Evolutionary conservation across 2,888 invertebrate genomes (phyloP).

Genomic region (Steinernema scapterisci): DNA sequence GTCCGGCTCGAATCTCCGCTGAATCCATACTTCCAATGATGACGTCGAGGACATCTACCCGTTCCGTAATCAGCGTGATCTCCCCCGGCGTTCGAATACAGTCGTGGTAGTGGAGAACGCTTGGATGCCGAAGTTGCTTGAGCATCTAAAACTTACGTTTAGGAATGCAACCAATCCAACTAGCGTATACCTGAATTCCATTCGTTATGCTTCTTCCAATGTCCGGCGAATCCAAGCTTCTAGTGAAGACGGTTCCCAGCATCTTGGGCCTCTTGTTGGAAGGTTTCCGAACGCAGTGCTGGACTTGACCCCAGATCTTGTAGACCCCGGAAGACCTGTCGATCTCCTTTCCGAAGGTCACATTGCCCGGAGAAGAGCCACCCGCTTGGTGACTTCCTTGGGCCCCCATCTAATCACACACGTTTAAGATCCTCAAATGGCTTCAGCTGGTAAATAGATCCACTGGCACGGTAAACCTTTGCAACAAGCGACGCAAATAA

Average conservation of each 20-base stretch:
- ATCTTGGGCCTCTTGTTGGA: neutral
- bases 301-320: slow-evolving; percentile 16
- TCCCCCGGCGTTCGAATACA: neutral
- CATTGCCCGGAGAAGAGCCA: slow-evolving; percentile 17
- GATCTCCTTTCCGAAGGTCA: neutral
- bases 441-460: too few relatives aligned
- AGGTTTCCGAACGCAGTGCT: neutral
- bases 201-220: neutral
- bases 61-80: neutral
- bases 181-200: neutral
- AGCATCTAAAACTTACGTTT: neutral
- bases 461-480: too few relatives aligned
- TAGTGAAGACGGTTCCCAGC: slow-evolving; percentile 1
- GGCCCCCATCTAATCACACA: slow-evolving; percentile 1
- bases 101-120: slow-evolving; percentile 14
- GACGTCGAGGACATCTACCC: slow-evolving; percentile 10
- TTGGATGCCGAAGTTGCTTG: slow-evolving; percentile 27
- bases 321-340: slow-evolving; percentile 6
- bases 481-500: neutral
- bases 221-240: neutral
- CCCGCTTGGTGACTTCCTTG: slow-evolving; percentile 8
- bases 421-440: too few relatives aligned
- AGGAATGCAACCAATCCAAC: neutral
- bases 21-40: neutral
- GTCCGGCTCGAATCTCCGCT: slow-evolving; percentile 14